Base-by-base conservation (phyloP, 2,888 invertebrate species). In the Nomada ruficornis region DNA sequence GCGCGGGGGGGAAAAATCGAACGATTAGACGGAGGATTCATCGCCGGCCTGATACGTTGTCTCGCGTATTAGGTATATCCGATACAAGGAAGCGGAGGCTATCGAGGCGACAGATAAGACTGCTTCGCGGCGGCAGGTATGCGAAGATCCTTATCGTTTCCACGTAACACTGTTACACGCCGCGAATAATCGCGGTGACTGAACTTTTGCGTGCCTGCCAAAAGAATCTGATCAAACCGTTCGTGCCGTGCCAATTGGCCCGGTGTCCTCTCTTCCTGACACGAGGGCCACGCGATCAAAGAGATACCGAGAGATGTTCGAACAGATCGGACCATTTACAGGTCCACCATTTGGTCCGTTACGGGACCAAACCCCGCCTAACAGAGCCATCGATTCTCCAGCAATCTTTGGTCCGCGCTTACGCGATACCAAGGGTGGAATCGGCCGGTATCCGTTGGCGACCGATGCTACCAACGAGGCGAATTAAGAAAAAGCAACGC, bases 171-270 rank as follows among this genome's bases (percentile, higher is more conserved):
- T 59, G 76, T 67, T 57, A 72, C 73, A 67, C 62, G 76, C 75
- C 67, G 73, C 71, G 77, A 80, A 79, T 77, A 82, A 87, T 80
- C 80, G 52, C 81, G 86, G 86, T 86, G 82, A 84, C 55, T 86
- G 87, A 86, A 86, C 86, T 67, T 70, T 59, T 2, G 15, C 26
- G 54, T n/a, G n/a, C n/a, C 54, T 78, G 69, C 76, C 73, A 57
- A 85, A 85, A 87, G 20, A 83, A 68, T 65, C 52, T 47, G 36
- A 42, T 67, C 36, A 36, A 7, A 5, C 36, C 36, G 36, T 36
- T 50, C 18, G 11, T 11, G 20, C 2, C 29, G 67, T 62, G 71
- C 72, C 62, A 70, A 78, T 44, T 59, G 57, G 15, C 23, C 42
- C 0, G 10, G 5, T 42, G 9, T 20, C 42, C 3, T 13, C 13